phyloP scores from a whole-genome alignment of 1,140 invertebrate species.

The Halesus radiatus region DNA sequence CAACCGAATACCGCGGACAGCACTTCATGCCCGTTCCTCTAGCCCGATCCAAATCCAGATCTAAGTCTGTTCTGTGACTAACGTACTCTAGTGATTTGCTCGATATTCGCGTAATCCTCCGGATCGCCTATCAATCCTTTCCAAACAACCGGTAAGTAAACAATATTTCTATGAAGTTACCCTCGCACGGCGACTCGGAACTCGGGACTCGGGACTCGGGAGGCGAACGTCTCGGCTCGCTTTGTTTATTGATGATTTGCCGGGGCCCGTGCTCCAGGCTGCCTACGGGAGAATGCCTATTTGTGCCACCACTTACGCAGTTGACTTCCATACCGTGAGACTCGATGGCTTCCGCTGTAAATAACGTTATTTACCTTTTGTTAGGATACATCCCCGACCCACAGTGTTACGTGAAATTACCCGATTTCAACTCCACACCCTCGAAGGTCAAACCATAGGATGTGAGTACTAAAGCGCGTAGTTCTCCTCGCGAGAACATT shows the following conservation, averaged over 20 bases:
- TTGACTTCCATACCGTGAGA: not conserved
- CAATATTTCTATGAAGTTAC: not conserved
- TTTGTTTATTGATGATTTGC: conserved; percentile 29
- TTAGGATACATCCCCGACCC: not conserved
- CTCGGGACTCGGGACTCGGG: not conserved
- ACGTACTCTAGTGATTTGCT: conserved; percentile 14
- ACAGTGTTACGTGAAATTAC: too few relatives aligned
- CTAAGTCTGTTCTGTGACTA: conserved; percentile 5
- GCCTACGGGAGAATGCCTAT: conserved; percentile 5
- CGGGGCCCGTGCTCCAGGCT: not conserved
- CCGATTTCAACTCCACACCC: not conserved
- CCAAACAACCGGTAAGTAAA: conserved; percentile 11
- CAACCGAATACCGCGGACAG: not conserved
- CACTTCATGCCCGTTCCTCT: conserved; percentile 3
- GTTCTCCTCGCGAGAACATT: not conserved
- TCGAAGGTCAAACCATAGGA: conserved; percentile 16
- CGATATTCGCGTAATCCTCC: not conserved
- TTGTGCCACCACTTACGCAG: conserved; percentile 13
- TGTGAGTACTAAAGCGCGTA: not conserved
- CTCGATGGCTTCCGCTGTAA: not conserved
- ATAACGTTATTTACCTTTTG: not conserved
- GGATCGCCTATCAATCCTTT: not conserved
- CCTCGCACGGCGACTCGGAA: too few relatives aligned
- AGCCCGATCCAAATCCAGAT: not conserved
- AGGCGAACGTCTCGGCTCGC: not conserved